Conservation (phyloP, 2,113 vertebrate species). For the Galemys pyrenaicus region DNA sequence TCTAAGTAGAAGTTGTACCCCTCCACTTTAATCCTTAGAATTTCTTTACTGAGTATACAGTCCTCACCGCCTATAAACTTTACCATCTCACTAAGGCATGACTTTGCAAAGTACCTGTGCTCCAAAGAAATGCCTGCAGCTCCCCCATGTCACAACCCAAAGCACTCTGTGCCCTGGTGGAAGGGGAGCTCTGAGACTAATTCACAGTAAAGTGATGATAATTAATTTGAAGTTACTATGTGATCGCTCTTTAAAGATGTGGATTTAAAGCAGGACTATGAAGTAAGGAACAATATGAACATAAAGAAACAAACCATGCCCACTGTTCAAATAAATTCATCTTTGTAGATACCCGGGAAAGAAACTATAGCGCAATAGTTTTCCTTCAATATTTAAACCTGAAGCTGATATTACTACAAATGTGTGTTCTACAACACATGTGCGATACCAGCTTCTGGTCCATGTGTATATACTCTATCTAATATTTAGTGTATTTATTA, state of each 20-base stretch:
- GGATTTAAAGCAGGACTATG: background rate
- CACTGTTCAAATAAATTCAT: background rate
- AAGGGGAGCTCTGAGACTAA: background rate
- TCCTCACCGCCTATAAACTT: background rate
- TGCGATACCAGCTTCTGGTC: background rate
- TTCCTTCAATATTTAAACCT: background rate
- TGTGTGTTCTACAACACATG: background rate
- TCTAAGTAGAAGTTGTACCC: fast-evolving
- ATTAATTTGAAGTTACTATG: background rate
- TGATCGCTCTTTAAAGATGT: background rate
- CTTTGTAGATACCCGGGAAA: background rate
- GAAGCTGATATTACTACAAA: background rate
- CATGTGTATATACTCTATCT: background rate
- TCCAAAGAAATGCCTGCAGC: fast-evolving
- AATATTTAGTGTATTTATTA: background rate
- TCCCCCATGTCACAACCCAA: fast-evolving
- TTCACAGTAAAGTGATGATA: background rate
- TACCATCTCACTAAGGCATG: no score
- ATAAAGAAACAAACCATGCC: background rate
- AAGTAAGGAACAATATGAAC: background rate
- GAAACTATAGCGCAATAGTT: background rate
- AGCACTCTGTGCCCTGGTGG: background rate
- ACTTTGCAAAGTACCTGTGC: no score
- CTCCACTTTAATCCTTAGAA: background rate
- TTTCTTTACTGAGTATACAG: background rate